Evolutionary conservation across 2,797 vertebrate species (phyloP).

Genomic region (Heterohyrax brucei): DNA sequence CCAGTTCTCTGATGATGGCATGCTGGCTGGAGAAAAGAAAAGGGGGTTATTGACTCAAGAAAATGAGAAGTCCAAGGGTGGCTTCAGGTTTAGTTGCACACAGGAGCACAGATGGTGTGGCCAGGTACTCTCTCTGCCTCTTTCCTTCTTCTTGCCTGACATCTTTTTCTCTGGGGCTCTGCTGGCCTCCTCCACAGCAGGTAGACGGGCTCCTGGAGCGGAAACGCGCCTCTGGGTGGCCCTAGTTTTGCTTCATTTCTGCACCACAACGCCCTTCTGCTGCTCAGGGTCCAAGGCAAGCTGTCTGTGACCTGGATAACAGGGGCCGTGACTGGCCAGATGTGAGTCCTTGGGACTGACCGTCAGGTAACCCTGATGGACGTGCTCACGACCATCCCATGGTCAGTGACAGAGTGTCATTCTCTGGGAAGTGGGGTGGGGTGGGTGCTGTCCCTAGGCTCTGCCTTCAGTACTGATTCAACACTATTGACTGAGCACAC

Average conservation of each 20-base stretch:
- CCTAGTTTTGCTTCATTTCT: not conserved
- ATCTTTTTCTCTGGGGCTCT: not conserved
- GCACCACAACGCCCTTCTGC: not conserved
- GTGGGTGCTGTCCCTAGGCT: not conserved
- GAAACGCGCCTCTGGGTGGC: no score
- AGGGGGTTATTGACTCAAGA: not conserved
- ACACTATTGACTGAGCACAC: rapidly evolving
- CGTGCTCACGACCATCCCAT: not conserved
- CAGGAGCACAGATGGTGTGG: not conserved
- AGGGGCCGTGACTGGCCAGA: not conserved
- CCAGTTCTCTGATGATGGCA: not conserved
- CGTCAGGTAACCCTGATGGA: not conserved
- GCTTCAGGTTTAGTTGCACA: constrained; percentile 8
- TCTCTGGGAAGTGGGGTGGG: not conserved
- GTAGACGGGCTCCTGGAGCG: rapidly evolving
- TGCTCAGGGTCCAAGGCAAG: not conserved
- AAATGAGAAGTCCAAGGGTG: not conserved
- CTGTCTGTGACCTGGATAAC: not conserved
- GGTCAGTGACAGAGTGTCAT: not conserved
- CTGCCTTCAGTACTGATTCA: rapidly evolving
- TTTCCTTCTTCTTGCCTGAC: not conserved
- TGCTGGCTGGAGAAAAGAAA: not conserved
- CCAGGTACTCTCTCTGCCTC: rapidly evolving
- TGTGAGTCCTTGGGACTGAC: not conserved
- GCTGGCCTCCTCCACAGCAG: no score